Base-by-base conservation (phyloP, 2,888 invertebrate species). In the Rotaria magnacalcarata region DNA sequence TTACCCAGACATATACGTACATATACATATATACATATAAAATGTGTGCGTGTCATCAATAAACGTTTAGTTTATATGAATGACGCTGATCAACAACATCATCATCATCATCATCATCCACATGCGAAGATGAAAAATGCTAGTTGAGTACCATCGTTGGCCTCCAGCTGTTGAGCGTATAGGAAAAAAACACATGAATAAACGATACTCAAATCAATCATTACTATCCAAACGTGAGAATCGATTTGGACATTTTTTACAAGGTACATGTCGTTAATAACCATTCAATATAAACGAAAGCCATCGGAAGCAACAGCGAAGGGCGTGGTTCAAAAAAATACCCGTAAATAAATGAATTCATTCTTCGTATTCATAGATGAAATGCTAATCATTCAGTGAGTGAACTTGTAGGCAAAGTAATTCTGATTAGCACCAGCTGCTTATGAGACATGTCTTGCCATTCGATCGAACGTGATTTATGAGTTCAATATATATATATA, bases 101-200 rank as follows among this genome's bases (percentile, higher is more conserved):
- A 16, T 52, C 54, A 54, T 54, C 54, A 54, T 21, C 54, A 10
- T 54, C 54, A 54, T 21, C 54, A 10, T 58, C n/a, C 58, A 58
- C n/a, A 58, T 58, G 58, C 10, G 58, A 58, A 58, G 8, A 58
- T n/a, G 58, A 58, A 58, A 58, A 58, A 58, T 58, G 58, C 8
- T 58, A 10, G n/a, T 58, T 8, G 58, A 58, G n/a, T 58, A 4
- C 58, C 58, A 58, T 58, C n/a, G 8, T 58, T 58, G 58, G n/a
- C 58, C 58, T 58, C 58, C 58, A 58, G 58, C 58, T 58, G 58
- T 58, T 58, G 58, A 58, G 58, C 58, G 58, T 58, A 54, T 54
- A 54, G n/a, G 10, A n/a, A n/a, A 58, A 58, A 58, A 58, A 58
- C n/a, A 58, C n/a, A 58, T 10, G 58, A 58, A 58, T n/a, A 24